Evolutionary conservation across 2,797 vertebrate species (phyloP).

Genomic region (Iguana delicatissima): DNA sequence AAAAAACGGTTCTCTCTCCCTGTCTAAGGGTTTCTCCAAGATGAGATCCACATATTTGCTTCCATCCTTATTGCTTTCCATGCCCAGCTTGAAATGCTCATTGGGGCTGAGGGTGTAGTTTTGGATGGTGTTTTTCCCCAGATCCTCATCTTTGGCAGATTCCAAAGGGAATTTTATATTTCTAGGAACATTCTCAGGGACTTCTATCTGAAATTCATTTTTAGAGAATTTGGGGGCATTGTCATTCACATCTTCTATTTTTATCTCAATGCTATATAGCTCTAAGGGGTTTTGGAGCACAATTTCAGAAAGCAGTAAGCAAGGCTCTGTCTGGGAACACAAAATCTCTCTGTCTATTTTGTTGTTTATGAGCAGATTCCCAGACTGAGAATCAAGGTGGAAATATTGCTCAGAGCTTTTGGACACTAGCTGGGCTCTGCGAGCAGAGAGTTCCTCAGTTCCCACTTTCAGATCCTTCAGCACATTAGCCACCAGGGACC

Average conservation of each 20-base stretch:
- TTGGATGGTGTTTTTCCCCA: constrained; percentile 71
- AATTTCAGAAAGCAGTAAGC: constrained; percentile 70
- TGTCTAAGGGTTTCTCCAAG: constrained; percentile 54
- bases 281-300: constrained; percentile 73
- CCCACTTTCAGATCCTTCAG: constrained; percentile 27
- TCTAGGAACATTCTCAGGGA: constrained; percentile 73
- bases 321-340: constrained; percentile 63
- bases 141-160: constrained; percentile 76
- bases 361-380: constrained; percentile 69
- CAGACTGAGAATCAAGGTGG: constrained; percentile 55
- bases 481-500: constrained; percentile 27
- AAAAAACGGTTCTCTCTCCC: constrained; percentile 76
- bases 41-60: constrained; percentile 68
- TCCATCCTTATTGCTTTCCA: constrained; percentile 53
- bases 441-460: constrained; percentile 1
- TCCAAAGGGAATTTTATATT: constrained; percentile 81
- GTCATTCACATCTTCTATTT: constrained; percentile 50
- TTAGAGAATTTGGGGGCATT: constrained; percentile 19
- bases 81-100: constrained; percentile 68
- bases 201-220: constrained; percentile 56
- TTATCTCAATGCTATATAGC: constrained; percentile 67
- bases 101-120: constrained; percentile 70
- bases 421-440: constrained; percentile 57
- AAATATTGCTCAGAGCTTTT: constrained; percentile 58
- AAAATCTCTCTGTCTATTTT: constrained; percentile 71